Evolutionary conservation across 2,113 vertebrate genomes (phyloP).

Genomic region (Nothobranchius furzeri): DNA sequence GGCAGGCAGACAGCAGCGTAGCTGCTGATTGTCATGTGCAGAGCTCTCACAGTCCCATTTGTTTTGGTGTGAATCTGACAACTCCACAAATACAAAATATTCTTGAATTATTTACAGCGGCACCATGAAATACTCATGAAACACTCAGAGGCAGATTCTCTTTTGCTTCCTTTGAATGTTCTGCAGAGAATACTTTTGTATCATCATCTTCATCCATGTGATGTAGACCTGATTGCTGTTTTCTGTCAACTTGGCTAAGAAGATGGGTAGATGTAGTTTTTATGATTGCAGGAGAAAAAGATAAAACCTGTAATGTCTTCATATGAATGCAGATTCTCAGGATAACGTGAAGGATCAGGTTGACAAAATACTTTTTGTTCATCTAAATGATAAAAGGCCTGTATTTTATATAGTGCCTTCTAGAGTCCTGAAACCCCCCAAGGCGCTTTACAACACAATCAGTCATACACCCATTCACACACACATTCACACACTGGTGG

Average conservation of each 20-base stretch:
- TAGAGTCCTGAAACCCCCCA: too few relatives aligned
- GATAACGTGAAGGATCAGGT: too few relatives aligned
- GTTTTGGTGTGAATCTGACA: slow-evolving; percentile 18
- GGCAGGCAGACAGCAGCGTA: slow-evolving; percentile 9
- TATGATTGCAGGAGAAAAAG: slow-evolving; percentile 19
- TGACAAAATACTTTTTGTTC: too few relatives aligned
- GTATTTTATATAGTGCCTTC: too few relatives aligned
- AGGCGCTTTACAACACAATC: too few relatives aligned
- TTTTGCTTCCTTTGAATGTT: slow-evolving; percentile 3
- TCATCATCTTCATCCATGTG: slow-evolving; percentile 22
- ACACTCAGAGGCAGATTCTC: background rate
- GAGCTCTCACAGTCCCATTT: slow-evolving; percentile 7
- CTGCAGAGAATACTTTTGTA: slow-evolving; percentile 1
- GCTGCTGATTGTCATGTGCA: slow-evolving; percentile 18
- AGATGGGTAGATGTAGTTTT: slow-evolving; percentile 11
- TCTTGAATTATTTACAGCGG: slow-evolving; percentile 9
- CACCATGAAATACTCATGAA: slow-evolving; percentile 2
- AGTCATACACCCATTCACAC: too few relatives aligned
- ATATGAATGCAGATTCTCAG: too few relatives aligned
- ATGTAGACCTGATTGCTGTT: slow-evolving; percentile 35
- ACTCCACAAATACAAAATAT: slow-evolving; percentile 7
- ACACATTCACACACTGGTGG: too few relatives aligned
- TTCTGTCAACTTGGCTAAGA: slow-evolving; percentile 39
- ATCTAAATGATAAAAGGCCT: too few relatives aligned
- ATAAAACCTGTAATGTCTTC: too few relatives aligned